Evolutionary conservation across 1,140 invertebrate genomes (phyloP).

Genomic region (Brachionus calyciflorus): DNA sequence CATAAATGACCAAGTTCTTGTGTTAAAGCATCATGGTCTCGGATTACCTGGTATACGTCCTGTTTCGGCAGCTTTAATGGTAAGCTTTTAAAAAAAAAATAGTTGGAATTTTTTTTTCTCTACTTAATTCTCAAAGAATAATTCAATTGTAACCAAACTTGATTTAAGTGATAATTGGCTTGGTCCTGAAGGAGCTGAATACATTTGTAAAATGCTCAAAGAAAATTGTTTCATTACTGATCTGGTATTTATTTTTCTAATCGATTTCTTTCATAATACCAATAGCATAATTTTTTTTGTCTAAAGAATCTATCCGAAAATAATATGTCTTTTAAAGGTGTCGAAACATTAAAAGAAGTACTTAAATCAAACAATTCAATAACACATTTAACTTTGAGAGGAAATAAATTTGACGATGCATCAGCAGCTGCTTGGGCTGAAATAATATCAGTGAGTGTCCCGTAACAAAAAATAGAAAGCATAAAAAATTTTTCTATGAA

Average conservation of each 20-base stretch:
- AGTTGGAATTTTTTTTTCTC: neutral
- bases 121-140: slow-evolving; percentile 50
- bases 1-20: slow-evolving; percentile 55
- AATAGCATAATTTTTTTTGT: neutral
- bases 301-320: slow-evolving; percentile 37
- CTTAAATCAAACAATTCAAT: slow-evolving; percentile 29
- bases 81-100: slow-evolving; percentile 19
- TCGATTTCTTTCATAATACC: neutral
- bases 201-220: slow-evolving; percentile 51
- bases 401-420: slow-evolving; percentile 28
- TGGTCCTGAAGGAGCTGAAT: slow-evolving; percentile 50
- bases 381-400: slow-evolving; percentile 22
- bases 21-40: slow-evolving; percentile 59
- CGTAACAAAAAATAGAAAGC: too few relatives aligned
- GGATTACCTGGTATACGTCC: slow-evolving; percentile 55
- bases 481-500: too few relatives aligned
- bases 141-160: slow-evolving; percentile 53
- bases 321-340: slow-evolving; percentile 21
- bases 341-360: slow-evolving; percentile 7
- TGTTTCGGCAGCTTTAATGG: slow-evolving; percentile 55
- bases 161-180: slow-evolving; percentile 55
- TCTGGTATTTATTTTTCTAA: slow-evolving; percentile 49
- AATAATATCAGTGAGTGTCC: slow-evolving; percentile 31
- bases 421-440: slow-evolving; percentile 30
- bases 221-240: slow-evolving; percentile 52